A percentile compares a stretch with the other conserved stretches of the same genome.
Conservation (phyloP, 2,888 invertebrate species). For the Agrilus biguttatus region DNA sequence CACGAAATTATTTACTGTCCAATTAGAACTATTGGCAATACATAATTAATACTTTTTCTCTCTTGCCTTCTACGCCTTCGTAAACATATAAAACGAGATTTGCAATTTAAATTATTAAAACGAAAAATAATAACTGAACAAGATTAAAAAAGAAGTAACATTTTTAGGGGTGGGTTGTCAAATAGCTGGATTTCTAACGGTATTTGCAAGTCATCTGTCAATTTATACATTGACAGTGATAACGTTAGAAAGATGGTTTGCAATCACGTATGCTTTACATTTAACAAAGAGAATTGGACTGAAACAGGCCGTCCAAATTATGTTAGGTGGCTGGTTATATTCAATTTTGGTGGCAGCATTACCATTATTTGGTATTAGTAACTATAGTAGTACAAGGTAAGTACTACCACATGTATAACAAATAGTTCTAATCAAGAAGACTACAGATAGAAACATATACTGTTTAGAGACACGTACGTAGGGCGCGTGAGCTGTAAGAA, state of each 20-base stretch:
- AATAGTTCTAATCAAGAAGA: background rate
- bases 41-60: no score
- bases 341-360: conserved; percentile 62
- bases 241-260: conserved; percentile 73
- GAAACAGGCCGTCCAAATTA: conserved; percentile 55
- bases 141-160: background rate
- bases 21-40: no score
- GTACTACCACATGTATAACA: conserved; percentile 1
- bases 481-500: no score
- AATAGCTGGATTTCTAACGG: conserved; percentile 76
- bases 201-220: conserved; percentile 75
- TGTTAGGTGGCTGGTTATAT: conserved; percentile 68
- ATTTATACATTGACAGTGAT: conserved; percentile 77
- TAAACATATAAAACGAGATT: no score
- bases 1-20: no score
- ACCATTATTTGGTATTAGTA: conserved; percentile 71
- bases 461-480: no score
- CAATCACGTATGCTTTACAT: conserved; percentile 72
- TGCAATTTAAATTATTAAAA: no score
- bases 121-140: no score
- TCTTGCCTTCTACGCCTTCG: no score
- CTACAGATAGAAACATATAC: no score
- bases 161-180: conserved; percentile 58
- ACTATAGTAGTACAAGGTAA: conserved; percentile 72
- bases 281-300: conserved; percentile 66